A percentile compares a stretch with the other conserved stretches of the same genome.
Evolutionary conservation across 2,888 invertebrate species (phyloP).

Genomic region (Dugesia japonica): DNA sequence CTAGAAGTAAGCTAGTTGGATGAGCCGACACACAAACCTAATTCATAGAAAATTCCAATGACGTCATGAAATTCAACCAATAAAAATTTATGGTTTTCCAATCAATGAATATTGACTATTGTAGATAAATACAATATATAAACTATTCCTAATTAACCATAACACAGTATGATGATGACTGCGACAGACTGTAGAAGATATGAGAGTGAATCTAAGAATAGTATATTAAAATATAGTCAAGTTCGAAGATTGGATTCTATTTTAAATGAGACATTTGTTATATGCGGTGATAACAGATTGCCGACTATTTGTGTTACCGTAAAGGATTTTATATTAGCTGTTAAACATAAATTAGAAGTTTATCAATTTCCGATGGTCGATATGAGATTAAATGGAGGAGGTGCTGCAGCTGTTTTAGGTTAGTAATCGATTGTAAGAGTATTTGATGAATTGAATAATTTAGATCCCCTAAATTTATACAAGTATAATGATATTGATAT

Average conservation of each 20-base stretch:
- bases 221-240: background rate
- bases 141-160: background rate
- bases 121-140: no score
- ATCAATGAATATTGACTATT: conserved; percentile 12
- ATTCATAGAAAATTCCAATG: background rate
- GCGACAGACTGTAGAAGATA: background rate
- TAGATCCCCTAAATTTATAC: background rate
- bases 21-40: background rate
- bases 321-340: background rate
- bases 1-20: background rate
- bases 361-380: conserved; percentile 55
- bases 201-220: background rate
- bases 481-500: background rate
- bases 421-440: background rate
- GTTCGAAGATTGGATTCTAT: background rate
- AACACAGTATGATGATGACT: background rate
- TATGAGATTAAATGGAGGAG: conserved; percentile 87
- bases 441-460: background rate
- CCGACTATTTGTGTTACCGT: background rate
- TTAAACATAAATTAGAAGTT: background rate
- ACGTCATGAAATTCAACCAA: conserved; percentile 2
- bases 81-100: background rate
- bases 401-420: conserved; percentile 76
- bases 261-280: background rate
- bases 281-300: background rate